phyloP scores from a whole-genome alignment of 2,113 vertebrate genomes.

The Dermatemys mawii region DNA sequence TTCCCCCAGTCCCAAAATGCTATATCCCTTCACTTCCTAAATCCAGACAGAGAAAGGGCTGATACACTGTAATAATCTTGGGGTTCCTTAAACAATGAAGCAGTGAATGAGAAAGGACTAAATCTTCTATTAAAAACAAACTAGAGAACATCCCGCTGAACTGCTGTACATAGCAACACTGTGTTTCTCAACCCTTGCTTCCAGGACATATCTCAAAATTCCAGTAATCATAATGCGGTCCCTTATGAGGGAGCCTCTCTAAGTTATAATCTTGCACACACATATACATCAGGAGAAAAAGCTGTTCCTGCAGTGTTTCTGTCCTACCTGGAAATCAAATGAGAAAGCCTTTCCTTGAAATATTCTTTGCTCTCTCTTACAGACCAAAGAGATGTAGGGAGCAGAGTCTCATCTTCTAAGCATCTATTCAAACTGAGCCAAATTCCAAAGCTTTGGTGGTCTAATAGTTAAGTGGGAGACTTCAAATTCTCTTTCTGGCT shows the following conservation, averaged over 20 bases:
- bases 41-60: not conserved
- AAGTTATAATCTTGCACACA: not conserved
- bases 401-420: not conserved
- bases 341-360: not conserved
- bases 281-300: not conserved
- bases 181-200: not conserved
- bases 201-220: not conserved
- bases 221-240: not conserved
- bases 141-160: not conserved
- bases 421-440: not conserved
- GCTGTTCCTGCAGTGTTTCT: not conserved
- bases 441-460: not conserved
- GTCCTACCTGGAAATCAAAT: not conserved
- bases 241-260: not conserved
- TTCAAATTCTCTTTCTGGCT: not conserved
- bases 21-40: not conserved
- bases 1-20: not conserved
- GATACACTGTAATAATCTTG: not conserved
- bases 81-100: not conserved
- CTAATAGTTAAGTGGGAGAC: not conserved
- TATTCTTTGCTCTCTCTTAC: conserved; percentile 50
- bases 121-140: not conserved
- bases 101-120: not conserved
- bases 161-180: not conserved
- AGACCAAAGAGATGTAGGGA: conserved; percentile 16